phyloP scores from a whole-genome alignment of 2,888 invertebrate species.

The Pachycephus smyrnensis region DNA sequence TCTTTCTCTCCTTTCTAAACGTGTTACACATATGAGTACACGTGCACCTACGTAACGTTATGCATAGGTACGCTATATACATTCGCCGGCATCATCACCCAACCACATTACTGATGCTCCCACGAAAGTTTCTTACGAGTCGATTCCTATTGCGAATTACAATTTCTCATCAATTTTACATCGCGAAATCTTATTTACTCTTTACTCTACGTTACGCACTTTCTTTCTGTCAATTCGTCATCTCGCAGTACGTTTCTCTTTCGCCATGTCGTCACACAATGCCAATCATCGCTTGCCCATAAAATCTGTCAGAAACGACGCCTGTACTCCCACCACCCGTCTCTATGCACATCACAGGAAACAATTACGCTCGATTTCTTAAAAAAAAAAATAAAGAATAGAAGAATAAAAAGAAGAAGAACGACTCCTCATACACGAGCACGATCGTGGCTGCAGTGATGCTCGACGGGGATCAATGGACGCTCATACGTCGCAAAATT shows the following conservation, averaged over 20 bases:
- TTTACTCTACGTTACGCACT: background rate
- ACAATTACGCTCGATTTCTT: background rate
- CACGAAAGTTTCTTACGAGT: background rate
- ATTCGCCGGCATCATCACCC: background rate
- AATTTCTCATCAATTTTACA: background rate
- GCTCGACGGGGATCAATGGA: conserved; percentile 6
- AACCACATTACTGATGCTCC: background rate
- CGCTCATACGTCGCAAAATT: conserved; percentile 1
- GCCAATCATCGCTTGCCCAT: background rate
- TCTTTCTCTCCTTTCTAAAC: background rate
- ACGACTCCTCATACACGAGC: background rate
- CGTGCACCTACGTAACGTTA: background rate
- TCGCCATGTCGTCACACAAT: background rate
- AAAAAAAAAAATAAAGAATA: background rate
- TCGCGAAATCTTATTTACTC: background rate
- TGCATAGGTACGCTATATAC: background rate
- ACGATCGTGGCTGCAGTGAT: background rate
- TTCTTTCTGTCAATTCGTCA: background rate
- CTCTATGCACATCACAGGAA: too few relatives aligned
- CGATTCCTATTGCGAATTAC: background rate
- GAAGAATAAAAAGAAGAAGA: background rate
- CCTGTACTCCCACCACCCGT: background rate
- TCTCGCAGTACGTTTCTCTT: background rate
- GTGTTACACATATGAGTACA: background rate
- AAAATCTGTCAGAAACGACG: background rate